Evolutionary conservation across 2,888 invertebrate species (phyloP).

Genomic region (Scelioninae gen. 1): DNA sequence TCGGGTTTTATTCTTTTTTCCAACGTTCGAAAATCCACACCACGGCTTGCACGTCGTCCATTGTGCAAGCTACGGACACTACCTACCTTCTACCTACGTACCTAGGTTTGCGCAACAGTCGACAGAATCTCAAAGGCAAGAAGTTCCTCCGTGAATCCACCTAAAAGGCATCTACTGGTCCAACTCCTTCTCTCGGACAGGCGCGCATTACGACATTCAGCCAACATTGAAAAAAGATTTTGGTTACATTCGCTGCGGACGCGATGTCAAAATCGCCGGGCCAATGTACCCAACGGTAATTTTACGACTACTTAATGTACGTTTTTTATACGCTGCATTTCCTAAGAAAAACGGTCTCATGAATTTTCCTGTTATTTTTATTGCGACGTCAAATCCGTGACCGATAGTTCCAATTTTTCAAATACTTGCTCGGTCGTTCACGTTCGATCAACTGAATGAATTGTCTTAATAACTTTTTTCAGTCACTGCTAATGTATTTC

Average conservation of each 20-base stretch:
- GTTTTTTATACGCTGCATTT: slow-evolving; percentile 25
- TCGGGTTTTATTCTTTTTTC: slow-evolving; percentile 36
- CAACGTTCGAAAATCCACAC: slow-evolving; percentile 64
- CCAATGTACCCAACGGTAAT: slow-evolving; percentile 64
- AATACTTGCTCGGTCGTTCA: slow-evolving; percentile 52
- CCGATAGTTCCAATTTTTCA: slow-evolving; percentile 58
- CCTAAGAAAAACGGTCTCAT: slow-evolving; percentile 44
- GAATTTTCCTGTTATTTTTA: slow-evolving; percentile 55
- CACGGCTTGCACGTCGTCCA: slow-evolving; percentile 70
- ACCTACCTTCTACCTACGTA: slow-evolving; percentile 73
- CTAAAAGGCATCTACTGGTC: slow-evolving; percentile 68
- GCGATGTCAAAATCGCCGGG: slow-evolving; percentile 51
- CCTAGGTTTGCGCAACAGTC: slow-evolving; percentile 75
- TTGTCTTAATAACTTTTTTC: slow-evolving; percentile 36
- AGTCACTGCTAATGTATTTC: slow-evolving; percentile 27
- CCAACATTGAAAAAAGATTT: slow-evolving; percentile 43
- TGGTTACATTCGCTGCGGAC: slow-evolving; percentile 44
- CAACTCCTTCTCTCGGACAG: slow-evolving; percentile 42
- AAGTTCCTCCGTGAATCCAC: slow-evolving; percentile 71
- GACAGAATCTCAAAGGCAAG: slow-evolving; percentile 70
- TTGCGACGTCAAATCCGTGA: slow-evolving; percentile 43
- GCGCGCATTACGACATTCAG: slow-evolving; percentile 48
- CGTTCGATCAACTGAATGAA: slow-evolving; percentile 27
- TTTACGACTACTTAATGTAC: slow-evolving; percentile 44
- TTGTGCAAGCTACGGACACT: slow-evolving; percentile 76